These are phyloP conservation scores for Tetanocera ferruginea DNA, from an alignment of 2,888 invertebrate genomes.

Conservation along the genomic window DNA sequence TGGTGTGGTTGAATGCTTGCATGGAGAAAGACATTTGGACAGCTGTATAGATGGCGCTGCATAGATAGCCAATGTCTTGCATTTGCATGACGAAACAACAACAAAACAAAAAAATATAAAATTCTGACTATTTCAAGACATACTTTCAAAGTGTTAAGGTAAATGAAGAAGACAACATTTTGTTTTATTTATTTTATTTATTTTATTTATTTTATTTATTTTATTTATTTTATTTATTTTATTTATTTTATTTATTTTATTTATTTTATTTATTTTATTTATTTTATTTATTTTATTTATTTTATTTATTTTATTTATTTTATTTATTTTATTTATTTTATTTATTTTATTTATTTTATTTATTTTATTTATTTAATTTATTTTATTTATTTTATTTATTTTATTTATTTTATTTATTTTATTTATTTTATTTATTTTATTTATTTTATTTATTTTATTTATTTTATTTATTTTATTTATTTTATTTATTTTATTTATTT, in stretches of 20 bases:
- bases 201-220: background rate
- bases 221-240: background rate
- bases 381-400: background rate
- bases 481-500: background rate
- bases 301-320: background rate
- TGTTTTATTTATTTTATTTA: background rate
- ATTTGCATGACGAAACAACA: background rate
- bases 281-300: background rate
- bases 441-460: background rate
- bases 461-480: background rate
- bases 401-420: background rate
- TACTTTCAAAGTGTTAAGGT: background rate
- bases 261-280: background rate
- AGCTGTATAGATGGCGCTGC: slow-evolving; percentile 6
- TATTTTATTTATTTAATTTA: background rate
- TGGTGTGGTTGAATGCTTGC: background rate
- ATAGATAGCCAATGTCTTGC: background rate
- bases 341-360: background rate
- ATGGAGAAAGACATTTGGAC: background rate
- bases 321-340: background rate
- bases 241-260: background rate
- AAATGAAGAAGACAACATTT: background rate
- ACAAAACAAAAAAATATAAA: background rate
- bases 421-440: background rate
- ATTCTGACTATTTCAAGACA: background rate